Conservation (phyloP, 2,797 vertebrate species). For the Pseudomugil tenellus region DNA sequence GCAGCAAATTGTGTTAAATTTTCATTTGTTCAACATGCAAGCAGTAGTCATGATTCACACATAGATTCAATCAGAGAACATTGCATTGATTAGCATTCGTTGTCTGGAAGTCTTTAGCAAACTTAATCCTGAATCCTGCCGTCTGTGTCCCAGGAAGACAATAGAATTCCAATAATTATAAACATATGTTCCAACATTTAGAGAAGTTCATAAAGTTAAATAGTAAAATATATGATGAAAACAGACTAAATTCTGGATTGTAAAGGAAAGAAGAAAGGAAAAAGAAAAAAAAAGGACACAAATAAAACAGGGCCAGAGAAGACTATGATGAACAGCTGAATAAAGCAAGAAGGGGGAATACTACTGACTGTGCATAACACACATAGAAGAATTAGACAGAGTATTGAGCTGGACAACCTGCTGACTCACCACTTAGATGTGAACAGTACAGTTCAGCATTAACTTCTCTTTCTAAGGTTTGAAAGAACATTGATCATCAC, state of each 20-base stretch:
- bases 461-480: neutral
- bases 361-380: neutral
- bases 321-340: neutral
- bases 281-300: too few relatives aligned
- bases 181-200: too few relatives aligned
- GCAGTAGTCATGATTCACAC: neutral
- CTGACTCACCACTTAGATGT: neutral
- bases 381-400: neutral
- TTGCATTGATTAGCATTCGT: neutral
- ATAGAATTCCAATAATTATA: too few relatives aligned
- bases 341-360: neutral
- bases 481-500: neutral
- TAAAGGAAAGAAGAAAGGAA: too few relatives aligned
- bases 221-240: too few relatives aligned
- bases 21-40: slow-evolving; percentile 6
- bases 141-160: too few relatives aligned
- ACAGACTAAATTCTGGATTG: neutral
- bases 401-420: neutral
- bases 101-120: too few relatives aligned
- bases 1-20: neutral
- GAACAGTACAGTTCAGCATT: neutral
- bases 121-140: too few relatives aligned
- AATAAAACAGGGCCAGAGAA: too few relatives aligned
- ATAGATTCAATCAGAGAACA: neutral
- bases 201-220: neutral